Evolutionary conservation across 2,113 vertebrate species (phyloP).

Genomic region (Collichthys lucidus): DNA sequence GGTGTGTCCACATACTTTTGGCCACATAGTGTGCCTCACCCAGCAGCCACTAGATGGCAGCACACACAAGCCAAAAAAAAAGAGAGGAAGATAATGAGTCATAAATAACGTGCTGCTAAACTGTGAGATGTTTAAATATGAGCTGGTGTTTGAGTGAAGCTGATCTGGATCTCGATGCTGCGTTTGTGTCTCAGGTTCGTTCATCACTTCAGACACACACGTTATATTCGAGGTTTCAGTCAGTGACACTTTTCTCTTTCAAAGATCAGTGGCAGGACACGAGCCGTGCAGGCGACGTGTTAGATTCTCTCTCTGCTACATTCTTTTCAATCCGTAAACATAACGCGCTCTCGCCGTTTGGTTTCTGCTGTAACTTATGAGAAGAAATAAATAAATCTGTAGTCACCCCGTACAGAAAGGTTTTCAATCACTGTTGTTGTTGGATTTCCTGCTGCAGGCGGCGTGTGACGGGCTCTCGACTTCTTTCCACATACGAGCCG

Average conservation of each 20-base stretch:
- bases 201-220: neutral
- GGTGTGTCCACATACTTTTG: conserved; percentile 10
- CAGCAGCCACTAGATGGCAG: conserved; percentile 33
- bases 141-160: neutral
- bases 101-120: neutral
- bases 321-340: neutral
- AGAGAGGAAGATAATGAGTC: neutral
- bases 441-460: neutral
- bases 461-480: neutral
- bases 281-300: neutral
- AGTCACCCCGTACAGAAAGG: neutral
- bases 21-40: neutral
- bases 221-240: no score
- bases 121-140: neutral
- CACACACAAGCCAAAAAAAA: conserved; percentile 2
- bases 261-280: neutral
- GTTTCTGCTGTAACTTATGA: neutral
- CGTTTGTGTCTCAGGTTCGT: neutral
- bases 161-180: neutral
- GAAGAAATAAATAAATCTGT: neutral
- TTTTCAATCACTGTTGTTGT: neutral
- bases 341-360: no score
- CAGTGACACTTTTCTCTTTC: neutral
- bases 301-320: neutral
- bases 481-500: neutral